Percentiles rank a stretch among this genome's conserved stretches.
Evolutionary conservation across 2,888 invertebrate species (phyloP).

Genomic region (Acrobasis repandana): DNA sequence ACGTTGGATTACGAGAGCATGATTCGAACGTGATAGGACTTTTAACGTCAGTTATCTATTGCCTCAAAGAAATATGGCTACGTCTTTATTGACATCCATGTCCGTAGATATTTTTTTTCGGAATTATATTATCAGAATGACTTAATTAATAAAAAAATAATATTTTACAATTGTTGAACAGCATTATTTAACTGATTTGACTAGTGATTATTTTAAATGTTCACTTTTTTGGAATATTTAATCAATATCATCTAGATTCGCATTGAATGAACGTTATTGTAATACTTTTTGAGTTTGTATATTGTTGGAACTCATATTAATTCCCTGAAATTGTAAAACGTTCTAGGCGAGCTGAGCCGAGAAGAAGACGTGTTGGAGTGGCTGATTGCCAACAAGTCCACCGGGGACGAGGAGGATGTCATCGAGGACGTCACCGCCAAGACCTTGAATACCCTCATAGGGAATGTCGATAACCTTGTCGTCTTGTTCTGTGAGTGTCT

Average conservation of each 20-base stretch:
- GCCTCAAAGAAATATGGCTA: neutral
- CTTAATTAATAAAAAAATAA: too few species aligned
- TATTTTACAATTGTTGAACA: too few species aligned
- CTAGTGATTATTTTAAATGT: neutral
- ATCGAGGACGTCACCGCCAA: constrained; percentile 97
- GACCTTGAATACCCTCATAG: constrained; percentile 93
- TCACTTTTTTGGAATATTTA: too few species aligned
- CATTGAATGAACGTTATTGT: too few species aligned
- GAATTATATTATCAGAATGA: too few species aligned
- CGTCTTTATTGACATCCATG: too few species aligned
- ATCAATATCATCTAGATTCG: too few species aligned
- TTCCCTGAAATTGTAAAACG: constrained; percentile 12
- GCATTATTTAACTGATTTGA: too few species aligned
- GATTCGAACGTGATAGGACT: constrained; percentile 36
- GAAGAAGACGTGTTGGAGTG: constrained; percentile 97
- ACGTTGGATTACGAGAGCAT: constrained; percentile 51
- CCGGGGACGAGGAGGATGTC: constrained; percentile 96
- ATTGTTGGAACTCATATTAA: too few species aligned
- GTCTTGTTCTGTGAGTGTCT: constrained; percentile 93
- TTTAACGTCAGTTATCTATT: constrained; percentile 35
- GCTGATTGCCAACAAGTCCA: constrained; percentile 96
- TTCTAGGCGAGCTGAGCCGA: constrained; percentile 90
- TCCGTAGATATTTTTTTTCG: too few species aligned
- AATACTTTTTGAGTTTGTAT: too few species aligned
- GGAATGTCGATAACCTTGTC: constrained; percentile 94